Percentiles rank a stretch among this genome's conserved stretches.
These are phyloP conservation scores for Phyllostomus discolor DNA, from an alignment of 2,113 vertebrate genomes.

Conservation along the genomic window DNA sequence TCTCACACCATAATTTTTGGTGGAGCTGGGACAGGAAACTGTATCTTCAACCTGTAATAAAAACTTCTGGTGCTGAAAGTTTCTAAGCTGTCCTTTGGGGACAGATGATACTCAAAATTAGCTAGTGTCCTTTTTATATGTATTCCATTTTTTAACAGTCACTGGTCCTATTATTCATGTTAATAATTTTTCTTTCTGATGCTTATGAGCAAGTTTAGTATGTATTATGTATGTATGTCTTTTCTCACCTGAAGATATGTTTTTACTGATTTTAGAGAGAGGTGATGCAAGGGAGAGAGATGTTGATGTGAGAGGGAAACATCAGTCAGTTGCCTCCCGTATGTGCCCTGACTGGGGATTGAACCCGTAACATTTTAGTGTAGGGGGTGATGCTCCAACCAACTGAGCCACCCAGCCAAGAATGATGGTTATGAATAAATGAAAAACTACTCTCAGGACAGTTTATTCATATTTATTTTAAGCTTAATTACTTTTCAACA, in stretches of 20 bases:
- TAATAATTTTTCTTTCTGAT: neutral
- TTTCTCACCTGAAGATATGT: too few species aligned
- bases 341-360: too few species aligned
- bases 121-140: neutral
- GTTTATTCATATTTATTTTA: slow-evolving; percentile 18
- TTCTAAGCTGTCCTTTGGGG: neutral
- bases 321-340: too few species aligned
- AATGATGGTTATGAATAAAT: neutral
- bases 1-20: neutral
- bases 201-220: neutral
- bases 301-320: too few species aligned
- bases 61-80: neutral
- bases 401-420: too few species aligned
- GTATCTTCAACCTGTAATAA: neutral
- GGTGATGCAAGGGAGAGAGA: too few species aligned
- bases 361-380: too few species aligned
- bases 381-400: too few species aligned
- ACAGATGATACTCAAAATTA: neutral
- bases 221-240: too few species aligned
- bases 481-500: neutral
- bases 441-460: neutral
- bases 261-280: too few species aligned
- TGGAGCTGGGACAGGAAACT: neutral
- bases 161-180: neutral
- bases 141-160: neutral